Percentiles rank a stretch among this genome's conserved stretches.
These are phyloP conservation scores for Cirrhinus molitorella DNA, from an alignment of 2,797 vertebrate genomes.

Conservation along the genomic window DNA sequence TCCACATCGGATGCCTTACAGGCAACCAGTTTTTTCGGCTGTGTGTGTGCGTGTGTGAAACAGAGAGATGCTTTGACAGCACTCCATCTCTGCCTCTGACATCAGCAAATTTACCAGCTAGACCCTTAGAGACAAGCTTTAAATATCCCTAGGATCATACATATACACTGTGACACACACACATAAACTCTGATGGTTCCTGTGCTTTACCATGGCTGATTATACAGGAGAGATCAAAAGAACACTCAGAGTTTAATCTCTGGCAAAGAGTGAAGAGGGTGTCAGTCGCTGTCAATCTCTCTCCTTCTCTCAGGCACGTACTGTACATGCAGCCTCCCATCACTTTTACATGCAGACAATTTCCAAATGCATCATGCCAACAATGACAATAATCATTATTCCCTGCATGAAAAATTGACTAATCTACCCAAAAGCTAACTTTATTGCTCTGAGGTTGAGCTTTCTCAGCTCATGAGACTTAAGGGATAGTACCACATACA, in stretches of 20 bases:
- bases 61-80: conserved; percentile 40
- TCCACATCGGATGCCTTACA: background rate
- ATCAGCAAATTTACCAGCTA: conserved; percentile 44
- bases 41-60: background rate
- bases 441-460: background rate
- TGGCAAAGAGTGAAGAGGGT: conserved; percentile 34
- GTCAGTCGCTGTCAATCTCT: conserved; percentile 22
- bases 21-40: background rate
- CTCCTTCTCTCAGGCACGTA: background rate
- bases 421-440: background rate
- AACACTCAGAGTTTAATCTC: conserved; percentile 43
- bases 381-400: conserved; percentile 1
- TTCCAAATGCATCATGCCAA: conserved; percentile 24
- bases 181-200: conserved; percentile 18
- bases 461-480: background rate
- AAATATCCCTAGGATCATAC: conserved; percentile 40
- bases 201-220: conserved; percentile 36
- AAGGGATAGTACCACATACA: background rate
- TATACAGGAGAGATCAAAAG: conserved; percentile 48
- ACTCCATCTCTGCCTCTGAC: conserved; percentile 45
- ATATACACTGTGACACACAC: conserved; percentile 30
- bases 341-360: conserved; percentile 11
- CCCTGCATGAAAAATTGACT: background rate
- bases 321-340: conserved; percentile 19
- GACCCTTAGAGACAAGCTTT: conserved; percentile 43